These are phyloP conservation scores for Lepidurus arcticus DNA, from an alignment of 1,140 invertebrate species.

Conservation along the genomic window DNA sequence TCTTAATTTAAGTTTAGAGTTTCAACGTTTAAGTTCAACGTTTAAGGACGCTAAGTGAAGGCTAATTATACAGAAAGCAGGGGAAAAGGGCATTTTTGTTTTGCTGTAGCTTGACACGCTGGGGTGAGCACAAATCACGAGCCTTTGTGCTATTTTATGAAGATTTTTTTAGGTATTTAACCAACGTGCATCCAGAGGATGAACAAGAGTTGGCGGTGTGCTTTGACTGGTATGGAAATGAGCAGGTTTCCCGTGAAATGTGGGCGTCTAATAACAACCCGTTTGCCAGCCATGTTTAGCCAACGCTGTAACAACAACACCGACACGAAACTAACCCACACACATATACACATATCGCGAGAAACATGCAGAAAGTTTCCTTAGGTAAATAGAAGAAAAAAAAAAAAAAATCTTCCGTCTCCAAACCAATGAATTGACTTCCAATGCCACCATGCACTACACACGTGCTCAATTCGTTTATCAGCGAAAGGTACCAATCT, in stretches of 20 bases:
- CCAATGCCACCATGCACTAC: too few species aligned
- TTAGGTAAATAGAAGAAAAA: too few species aligned
- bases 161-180: conserved; percentile 1
- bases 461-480: too few species aligned
- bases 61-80: too few species aligned
- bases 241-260: conserved; percentile 1
- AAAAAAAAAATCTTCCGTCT: too few species aligned
- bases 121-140: conserved; percentile 3
- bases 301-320: conserved; percentile 18
- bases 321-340: neutral
- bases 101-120: neutral
- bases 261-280: conserved; percentile 18
- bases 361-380: too few species aligned
- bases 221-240: conserved; percentile 15
- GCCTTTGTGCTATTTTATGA: neutral
- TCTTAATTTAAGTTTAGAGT: too few species aligned
- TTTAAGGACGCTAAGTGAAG: too few species aligned
- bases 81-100: neutral
- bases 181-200: neutral
- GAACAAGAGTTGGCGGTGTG: conserved; percentile 1
- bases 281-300: conserved; percentile 15
- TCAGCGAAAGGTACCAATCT: too few species aligned
- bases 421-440: too few species aligned
- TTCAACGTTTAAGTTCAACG: too few species aligned
- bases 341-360: neutral